Conservation (phyloP, 2,113 vertebrate genomes). For the Sarotherodon lohbergeri region DNA sequence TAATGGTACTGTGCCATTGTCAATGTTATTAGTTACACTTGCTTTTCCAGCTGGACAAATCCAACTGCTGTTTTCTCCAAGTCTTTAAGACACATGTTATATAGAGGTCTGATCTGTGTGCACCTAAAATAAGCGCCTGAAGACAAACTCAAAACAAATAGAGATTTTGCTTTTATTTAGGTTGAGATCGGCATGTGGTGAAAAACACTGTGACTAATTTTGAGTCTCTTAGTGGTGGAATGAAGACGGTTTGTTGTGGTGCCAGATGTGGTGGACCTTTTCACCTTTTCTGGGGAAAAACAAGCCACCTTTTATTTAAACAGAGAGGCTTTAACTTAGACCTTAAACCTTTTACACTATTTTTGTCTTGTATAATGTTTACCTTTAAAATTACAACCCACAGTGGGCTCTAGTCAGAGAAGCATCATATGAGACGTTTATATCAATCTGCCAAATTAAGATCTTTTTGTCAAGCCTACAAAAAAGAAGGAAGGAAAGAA, state of each 20-base stretch:
- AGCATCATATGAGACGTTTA: not conserved
- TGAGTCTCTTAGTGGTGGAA: not conserved
- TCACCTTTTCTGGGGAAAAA: slow-evolving; percentile 11
- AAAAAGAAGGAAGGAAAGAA: not conserved
- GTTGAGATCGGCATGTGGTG: not conserved
- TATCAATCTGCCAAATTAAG: not conserved
- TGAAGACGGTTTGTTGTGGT: not conserved
- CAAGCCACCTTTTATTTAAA: not conserved
- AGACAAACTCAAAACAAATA: not conserved
- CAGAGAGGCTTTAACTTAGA: not conserved
- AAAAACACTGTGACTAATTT: not conserved
- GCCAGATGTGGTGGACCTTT: slow-evolving; percentile 20
- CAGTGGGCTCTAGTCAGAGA: not conserved
- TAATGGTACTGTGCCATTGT: not conserved
- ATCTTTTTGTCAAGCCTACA: not conserved
- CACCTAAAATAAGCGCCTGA: not conserved
- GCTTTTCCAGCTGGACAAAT: not conserved
- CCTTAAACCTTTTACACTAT: not conserved
- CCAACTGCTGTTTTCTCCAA: not conserved
- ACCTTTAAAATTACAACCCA: not conserved
- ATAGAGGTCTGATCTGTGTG: not conserved
- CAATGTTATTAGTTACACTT: not conserved
- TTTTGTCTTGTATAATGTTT: not conserved
- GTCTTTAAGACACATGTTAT: not conserved
- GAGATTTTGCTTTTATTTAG: not conserved